Evolutionary conservation across 2,888 invertebrate genomes (phyloP), one percentile per base, ranked within the genome.

Genomic region (Gonocerus acuteangulatus): DNA sequence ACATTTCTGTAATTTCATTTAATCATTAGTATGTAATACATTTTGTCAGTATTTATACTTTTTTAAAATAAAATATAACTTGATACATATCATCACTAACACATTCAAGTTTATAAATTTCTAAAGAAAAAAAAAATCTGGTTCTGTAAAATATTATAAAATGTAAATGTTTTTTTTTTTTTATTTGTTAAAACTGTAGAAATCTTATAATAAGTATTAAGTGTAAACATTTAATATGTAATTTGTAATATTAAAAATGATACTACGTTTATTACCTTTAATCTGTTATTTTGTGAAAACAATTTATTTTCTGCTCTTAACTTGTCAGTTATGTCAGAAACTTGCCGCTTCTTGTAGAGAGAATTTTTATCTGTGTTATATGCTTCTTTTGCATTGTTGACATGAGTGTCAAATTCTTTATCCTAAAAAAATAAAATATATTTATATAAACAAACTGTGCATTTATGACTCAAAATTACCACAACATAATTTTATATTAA

Each of bases 301-400:
- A 63, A 54, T 58, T 65, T 66, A 39, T 67, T 64, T 61, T 68
- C 67, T 13, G 60, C 58, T 13, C 64, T 52, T 13, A 68, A 59
- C 47, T 66, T 66, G 36, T 68, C 64, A 18, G 65, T 64, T 18
- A 68, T 63, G 15, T 63, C 63, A 21, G 61, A 56, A 45, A 67
- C 63, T 3, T 66, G 62, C 11, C 54, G 39, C n/a, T 54, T 54
- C 22, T 54, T 19, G 39, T 22, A 54, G 22, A 21, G 39, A 39
- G 22, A 42, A 19, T 34, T 21, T 54, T 42, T 15, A 21, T 21
- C 42, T 19, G 21, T 22, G 42, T 7, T 23, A 21, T 42, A 15
- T 42, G 23, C 39, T 54, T 54, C 54, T 42, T 54, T 39, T n/a
- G 22, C 42, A 22, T 54, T 54, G 15, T 15, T 54, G 9, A 42